Evolutionary conservation across 2,113 vertebrate genomes (phyloP), one percentile per base, ranked within the genome.

Genomic region (Nymphicus hollandicus): DNA sequence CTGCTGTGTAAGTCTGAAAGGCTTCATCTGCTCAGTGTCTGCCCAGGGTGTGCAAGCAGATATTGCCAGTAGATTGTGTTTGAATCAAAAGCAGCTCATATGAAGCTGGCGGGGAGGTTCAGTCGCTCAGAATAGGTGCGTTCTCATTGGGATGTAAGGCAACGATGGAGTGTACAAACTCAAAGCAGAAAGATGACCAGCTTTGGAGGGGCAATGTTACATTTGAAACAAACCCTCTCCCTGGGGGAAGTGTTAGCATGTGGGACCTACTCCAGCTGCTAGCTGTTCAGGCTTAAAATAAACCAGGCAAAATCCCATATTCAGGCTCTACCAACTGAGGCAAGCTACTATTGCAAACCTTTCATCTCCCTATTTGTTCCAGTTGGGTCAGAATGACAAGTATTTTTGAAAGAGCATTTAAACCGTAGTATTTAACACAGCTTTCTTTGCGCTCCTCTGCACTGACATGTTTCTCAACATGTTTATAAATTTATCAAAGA

Each of bases 261-360:
- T 93, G 95, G 92, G 83, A 95, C 92, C 70, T 66, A 87, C n/a
- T 96, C 95, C 96, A 96, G 95, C 92, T 95, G 96, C 91, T 95
- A 69, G 92, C 86, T 82, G 70, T 89, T 92, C 49, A 63, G 77
- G 89, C 96, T 95, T 92, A 96, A 96, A 97, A 96, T 96, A 97
- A 91, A 93, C 81, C 89, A 91, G 86, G 47, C 93, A 96, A 93
- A 95, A 69, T 84, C 92, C 69, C 18, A 8, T 63, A 79, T 65
- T 89, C 70, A 85, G 49, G 55, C 46, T 81, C 81, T 87, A 86
- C 56, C 37, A 81, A 56, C 35, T 1, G 22, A 79, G 77, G 43
- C 73, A 49, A 80, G 25, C 58, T 66, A 66, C 49, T 82, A 6
- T 76, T 50, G 84, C 73, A 91, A 89, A 61, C 8, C 13, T 81